Conservation (phyloP, 1,140 invertebrate species). For the Elysia chlorotica region DNA sequence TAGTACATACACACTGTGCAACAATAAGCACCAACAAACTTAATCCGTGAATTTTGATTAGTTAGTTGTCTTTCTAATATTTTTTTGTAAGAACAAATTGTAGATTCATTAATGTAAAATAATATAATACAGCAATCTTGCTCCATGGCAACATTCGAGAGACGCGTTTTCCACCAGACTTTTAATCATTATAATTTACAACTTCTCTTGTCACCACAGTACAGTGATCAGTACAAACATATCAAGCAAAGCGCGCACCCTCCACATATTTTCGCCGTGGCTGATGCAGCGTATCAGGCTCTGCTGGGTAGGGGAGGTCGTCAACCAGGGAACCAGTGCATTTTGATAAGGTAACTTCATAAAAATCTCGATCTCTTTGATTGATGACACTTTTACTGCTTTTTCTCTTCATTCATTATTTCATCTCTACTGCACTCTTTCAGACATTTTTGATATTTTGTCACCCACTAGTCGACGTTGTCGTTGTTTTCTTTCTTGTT, state of each 20-base stretch:
- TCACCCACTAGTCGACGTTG: not conserved
- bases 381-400: not conserved
- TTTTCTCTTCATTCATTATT: not conserved
- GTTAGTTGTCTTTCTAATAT: not conserved
- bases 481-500: too few species aligned
- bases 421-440: not conserved
- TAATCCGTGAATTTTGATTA: not conserved
- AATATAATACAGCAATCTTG: too few species aligned
- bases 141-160: too few species aligned
- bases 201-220: too few species aligned
- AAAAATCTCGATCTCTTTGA: not conserved
- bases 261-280: constrained; percentile 87
- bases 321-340: constrained; percentile 48
- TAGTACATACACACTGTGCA: not conserved
- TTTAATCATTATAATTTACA: too few species aligned
- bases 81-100: too few species aligned
- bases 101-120: too few species aligned
- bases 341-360: constrained; percentile 48
- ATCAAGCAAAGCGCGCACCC: constrained; percentile 65
- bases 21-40: not conserved
- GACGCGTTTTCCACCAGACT: too few species aligned
- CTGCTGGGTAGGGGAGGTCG: constrained; percentile 78
- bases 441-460: not conserved
- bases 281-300: constrained; percentile 77
- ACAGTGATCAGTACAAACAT: constrained; percentile 35